Base-by-base conservation (phyloP, 2,797 vertebrate genomes). In the Leuciscus waleckii region DNA sequence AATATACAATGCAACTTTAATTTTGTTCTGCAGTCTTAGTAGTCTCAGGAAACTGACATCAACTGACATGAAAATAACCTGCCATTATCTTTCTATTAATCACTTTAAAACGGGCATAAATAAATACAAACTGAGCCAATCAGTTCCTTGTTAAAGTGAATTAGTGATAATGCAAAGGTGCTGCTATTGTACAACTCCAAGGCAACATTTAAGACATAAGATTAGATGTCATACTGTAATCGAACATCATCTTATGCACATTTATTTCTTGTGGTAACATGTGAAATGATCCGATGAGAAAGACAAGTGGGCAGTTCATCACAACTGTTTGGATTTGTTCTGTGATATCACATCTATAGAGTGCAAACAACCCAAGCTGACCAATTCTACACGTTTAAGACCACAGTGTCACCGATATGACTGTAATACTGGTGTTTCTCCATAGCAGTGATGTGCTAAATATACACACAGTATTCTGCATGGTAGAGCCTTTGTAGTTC, bases 401-500 rank as follows among this genome's bases (percentile, higher is more conserved):
- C 75, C 79, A 84, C 71, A 85, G 80, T 68, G 58, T 77, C 37
- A 76, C n/a, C 23, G 51, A 81, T 82, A 58, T 29, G 58, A 77
- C 35, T 39, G 49, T 78, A 87, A 87, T 77, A 81, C 81, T 87
- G 70, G 19, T 32, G 79, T 69, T 82, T 51, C 35, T 46, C 35
- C 70, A 76, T 32, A 56, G 69, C 37, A 49, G n/a, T 49, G 76
- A 46, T 49, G 76, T 63, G 35, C 70, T 56, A 37, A 46, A 74
- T 81, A 65, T 74, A 39, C 58, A 54, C 78, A 39, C 65, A 41
- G 23, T 35, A 16, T 51, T 70, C n/a, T 82, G 32, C n/a, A 32
- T 14, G n/a, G 26, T 3, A 29, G 61, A 39, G 51, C 37, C 14
- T 73, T 65, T 61, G 46, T 51, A 67, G 74, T 76, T 98, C 95